These are phyloP conservation scores for Gallinago undulata DNA, from an alignment of 2,113 vertebrate species.

Conservation along the genomic window DNA sequence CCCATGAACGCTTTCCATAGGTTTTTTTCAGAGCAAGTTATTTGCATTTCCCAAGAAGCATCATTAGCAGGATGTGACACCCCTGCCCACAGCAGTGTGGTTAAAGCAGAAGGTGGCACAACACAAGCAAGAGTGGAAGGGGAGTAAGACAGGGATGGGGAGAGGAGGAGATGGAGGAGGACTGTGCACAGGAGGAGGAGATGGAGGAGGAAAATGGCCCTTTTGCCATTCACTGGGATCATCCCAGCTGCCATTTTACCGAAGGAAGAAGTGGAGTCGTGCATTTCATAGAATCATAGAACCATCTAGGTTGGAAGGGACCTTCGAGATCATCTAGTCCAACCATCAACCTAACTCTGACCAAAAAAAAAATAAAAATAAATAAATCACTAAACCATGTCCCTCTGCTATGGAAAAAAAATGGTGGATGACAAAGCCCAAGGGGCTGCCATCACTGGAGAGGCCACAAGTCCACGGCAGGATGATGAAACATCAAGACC, in stretches of 20 bases:
- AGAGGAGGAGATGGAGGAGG: background rate
- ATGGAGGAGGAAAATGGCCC: background rate
- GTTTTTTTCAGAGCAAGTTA: background rate
- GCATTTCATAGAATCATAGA: background rate
- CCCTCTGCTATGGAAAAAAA: background rate
- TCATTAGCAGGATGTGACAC: accelerated
- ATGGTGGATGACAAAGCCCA: background rate
- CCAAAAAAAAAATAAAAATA: too few species aligned
- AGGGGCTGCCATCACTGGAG: accelerated
- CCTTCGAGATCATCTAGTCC: too few species aligned
- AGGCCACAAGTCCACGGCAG: background rate
- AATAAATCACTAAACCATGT: too few species aligned
- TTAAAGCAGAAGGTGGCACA: background rate
- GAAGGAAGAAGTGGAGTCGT: background rate
- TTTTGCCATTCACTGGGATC: background rate
- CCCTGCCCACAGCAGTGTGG: background rate
- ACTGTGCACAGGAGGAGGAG: background rate
- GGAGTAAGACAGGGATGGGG: background rate
- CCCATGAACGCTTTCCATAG: background rate
- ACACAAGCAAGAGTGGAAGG: accelerated
- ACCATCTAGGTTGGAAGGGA: too few species aligned
- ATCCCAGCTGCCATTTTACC: background rate
- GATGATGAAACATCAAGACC: accelerated
- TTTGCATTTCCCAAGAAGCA: background rate
- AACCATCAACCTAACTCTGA: too few species aligned